These are phyloP conservation scores for Lateolabrax maculatus DNA, from an alignment of 2,797 vertebrate species.

Conservation along the genomic window DNA sequence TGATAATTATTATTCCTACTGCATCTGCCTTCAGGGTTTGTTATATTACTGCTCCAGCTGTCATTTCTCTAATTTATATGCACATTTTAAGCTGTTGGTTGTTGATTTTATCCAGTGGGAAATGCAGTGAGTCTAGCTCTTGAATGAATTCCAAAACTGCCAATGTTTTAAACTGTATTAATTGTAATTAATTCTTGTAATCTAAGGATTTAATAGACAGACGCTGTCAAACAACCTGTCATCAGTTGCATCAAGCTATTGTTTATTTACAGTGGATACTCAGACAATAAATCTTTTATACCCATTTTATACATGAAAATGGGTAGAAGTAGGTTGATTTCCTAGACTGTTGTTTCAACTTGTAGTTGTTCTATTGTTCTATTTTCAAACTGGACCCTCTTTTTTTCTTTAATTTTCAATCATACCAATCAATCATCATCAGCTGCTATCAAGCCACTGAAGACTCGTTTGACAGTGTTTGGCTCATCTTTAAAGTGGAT, in stretches of 20 bases:
- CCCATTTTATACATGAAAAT: neutral
- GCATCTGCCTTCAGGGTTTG: neutral
- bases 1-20: conserved; percentile 3
- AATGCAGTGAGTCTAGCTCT: neutral
- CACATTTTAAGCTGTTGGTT: conserved; percentile 19
- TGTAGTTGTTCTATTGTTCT: neutral
- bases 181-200: conserved; percentile 8
- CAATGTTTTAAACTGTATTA: neutral
- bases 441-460: neutral
- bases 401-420: neutral
- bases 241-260: neutral
- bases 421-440: neutral
- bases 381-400: neutral
- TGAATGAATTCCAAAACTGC: conserved; percentile 1
- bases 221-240: no score
- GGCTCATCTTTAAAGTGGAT: neutral
- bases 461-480: neutral
- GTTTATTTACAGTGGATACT: neutral
- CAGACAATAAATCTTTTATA: conserved; percentile 7
- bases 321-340: neutral
- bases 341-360: neutral
- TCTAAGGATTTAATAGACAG: neutral
- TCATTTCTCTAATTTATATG: conserved; percentile 26
- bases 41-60: conserved; percentile 10
- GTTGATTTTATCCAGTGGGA: conserved; percentile 15